Evolutionary conservation across 2,113 vertebrate genomes (phyloP).

Genomic region (Australoheros scitulus): DNA sequence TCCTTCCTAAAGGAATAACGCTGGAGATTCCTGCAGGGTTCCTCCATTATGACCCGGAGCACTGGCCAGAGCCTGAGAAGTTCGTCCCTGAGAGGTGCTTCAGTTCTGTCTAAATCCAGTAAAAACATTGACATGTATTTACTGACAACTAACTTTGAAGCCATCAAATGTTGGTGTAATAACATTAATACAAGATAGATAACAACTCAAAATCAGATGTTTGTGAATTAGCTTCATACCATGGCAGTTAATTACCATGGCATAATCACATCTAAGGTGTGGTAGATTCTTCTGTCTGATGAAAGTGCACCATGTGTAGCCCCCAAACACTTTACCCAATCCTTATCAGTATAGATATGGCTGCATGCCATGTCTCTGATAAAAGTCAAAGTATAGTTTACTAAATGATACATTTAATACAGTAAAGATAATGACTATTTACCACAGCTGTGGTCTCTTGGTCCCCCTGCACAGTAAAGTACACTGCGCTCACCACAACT

Average conservation of each 20-base stretch:
- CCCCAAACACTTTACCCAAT: background rate
- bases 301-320: background rate
- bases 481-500: background rate
- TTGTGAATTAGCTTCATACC: no score
- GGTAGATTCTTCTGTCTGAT: background rate
- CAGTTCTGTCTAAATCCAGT: background rate
- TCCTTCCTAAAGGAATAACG: slow-evolving; percentile 83
- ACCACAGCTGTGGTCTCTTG: background rate
- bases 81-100: slow-evolving; percentile 91
- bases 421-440: background rate
- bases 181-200: no score
- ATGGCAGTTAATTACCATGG: no score
- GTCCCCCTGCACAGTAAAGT: background rate
- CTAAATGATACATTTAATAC: background rate
- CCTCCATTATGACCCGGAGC: slow-evolving; percentile 86
- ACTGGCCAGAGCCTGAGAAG: slow-evolving; percentile 88
- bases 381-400: background rate
- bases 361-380: background rate
- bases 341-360: background rate
- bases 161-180: no score
- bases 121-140: background rate
- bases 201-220: no score
- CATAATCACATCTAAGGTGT: background rate
- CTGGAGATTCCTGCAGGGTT: slow-evolving; percentile 87
- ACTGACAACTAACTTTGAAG: no score